Percentiles rank a stretch among this genome's conserved stretches.
phyloP scores from a whole-genome alignment of 2,113 vertebrate species.

The Haemorhous mexicanus region DNA sequence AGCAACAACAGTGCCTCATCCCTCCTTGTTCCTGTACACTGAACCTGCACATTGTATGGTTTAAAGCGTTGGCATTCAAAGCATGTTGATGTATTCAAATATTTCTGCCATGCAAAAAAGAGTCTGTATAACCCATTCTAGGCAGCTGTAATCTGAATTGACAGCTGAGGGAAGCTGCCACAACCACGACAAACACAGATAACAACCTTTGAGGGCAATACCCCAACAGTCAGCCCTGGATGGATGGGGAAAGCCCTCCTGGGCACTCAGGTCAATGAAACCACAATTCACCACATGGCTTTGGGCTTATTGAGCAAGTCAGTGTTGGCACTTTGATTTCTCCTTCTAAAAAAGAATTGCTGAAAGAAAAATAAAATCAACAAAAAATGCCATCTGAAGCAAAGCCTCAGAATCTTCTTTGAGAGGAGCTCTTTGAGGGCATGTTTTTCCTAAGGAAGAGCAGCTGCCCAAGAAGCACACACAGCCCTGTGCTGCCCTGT shows the following conservation, averaged over 20 bases:
- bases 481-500: neutral
- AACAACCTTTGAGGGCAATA: neutral
- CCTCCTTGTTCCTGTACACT: neutral
- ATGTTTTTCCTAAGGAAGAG: neutral
- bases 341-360: neutral
- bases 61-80: neutral
- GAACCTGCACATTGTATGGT: neutral
- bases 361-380: neutral
- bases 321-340: neutral
- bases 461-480: neutral
- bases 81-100: neutral
- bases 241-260: neutral
- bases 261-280: neutral
- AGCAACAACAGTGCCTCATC: neutral
- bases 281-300: neutral
- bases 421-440: neutral
- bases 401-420: neutral
- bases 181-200: neutral
- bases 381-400: neutral
- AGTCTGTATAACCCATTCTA: neutral
- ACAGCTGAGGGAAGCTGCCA: neutral
- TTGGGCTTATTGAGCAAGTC: neutral
- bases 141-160: constrained; percentile 7
- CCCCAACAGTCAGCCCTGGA: neutral
- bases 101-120: neutral